Evolutionary conservation across 2,797 vertebrate genomes (phyloP).

Genomic region (Bradypodion ventrale): DNA sequence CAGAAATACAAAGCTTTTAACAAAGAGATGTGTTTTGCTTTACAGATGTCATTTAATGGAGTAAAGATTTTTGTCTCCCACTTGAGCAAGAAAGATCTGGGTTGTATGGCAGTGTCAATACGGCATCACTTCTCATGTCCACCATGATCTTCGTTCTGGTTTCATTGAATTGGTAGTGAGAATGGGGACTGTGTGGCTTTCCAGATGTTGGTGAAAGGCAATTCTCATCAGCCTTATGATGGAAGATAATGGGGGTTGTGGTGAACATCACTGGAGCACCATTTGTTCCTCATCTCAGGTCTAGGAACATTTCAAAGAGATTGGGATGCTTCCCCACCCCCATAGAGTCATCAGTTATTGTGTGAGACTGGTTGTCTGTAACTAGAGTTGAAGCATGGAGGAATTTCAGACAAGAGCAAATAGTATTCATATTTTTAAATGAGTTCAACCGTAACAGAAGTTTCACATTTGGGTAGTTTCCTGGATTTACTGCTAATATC

Average conservation of each 20-base stretch:
- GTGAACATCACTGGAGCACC: neutral
- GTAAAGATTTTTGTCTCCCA: neutral
- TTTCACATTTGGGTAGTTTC: conserved; percentile 24
- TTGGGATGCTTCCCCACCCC: neutral
- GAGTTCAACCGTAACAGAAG: conserved; percentile 20
- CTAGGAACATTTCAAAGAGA: neutral
- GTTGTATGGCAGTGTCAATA: neutral
- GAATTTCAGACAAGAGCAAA: neutral
- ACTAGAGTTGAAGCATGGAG: neutral
- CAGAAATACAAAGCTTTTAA: conserved; percentile 28
- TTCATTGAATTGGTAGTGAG: neutral
- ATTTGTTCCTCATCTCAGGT: neutral
- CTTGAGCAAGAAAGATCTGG: neutral
- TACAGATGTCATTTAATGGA: neutral
- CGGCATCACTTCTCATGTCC: too few species aligned
- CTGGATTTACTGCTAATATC: conserved; percentile 21
- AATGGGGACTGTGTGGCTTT: neutral
- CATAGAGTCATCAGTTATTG: neutral
- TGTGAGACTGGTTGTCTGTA: neutral
- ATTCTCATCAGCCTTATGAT: neutral
- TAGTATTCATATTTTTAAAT: conserved; percentile 30
- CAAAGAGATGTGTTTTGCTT: neutral
- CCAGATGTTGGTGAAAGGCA: neutral
- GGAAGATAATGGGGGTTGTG: neutral
- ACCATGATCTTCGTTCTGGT: neutral